Base-by-base conservation (phyloP, 30 jellyfish, hydroid and myxozoan genomes). In the Clytia hemisphaerica region DNA sequence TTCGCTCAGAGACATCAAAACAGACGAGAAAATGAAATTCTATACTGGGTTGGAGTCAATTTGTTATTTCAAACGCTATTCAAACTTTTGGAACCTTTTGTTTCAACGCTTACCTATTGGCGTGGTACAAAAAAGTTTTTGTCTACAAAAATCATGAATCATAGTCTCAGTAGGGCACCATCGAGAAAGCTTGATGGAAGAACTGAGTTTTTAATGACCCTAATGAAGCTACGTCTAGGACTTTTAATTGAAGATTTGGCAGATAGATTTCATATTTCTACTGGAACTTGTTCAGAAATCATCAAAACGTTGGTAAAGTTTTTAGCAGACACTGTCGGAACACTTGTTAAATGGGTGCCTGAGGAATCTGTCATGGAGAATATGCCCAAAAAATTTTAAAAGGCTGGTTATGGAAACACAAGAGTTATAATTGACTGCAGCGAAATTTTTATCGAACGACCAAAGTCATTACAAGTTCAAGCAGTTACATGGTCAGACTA, bases 401-500 rank as follows among this genome's bases (percentile, higher is more conserved):
- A 51, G 38, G 46, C 72, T 12, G 65, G 65, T 50, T 4, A 51
- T 60, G 44, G 54, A 33, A 76, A 78, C 24, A 57, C 61, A 37
- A 53, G 84, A 37, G 53, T 63, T 42, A 54, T 78, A 21, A 38
- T 62, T 6, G 84, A 78, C 37, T 78, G 92, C 59, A 14, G 77
- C 14, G 85, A 78, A 57, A 35, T 67, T 27, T 67, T 5, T 49
- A 67, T 66, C 19, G 84, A 78, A 58, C 29, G 92, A 53, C 68
- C 92, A 35, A 78, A 78, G 49, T 78, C 84, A 25, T 44, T 66
- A 19, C 36, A 51, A 24, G 78, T n/a, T 36, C 83, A 78, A 67
- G 78, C 84, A 12, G 69, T 71, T 27, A 61, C 87, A 36, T 78
- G 84, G 92, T 78, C 92, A 34, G 84, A 78, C 14, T 66, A 67